These are phyloP conservation scores for Petrocephalus zakoni DNA, from an alignment of 2,113 vertebrate genomes.

Conservation along the genomic window DNA sequence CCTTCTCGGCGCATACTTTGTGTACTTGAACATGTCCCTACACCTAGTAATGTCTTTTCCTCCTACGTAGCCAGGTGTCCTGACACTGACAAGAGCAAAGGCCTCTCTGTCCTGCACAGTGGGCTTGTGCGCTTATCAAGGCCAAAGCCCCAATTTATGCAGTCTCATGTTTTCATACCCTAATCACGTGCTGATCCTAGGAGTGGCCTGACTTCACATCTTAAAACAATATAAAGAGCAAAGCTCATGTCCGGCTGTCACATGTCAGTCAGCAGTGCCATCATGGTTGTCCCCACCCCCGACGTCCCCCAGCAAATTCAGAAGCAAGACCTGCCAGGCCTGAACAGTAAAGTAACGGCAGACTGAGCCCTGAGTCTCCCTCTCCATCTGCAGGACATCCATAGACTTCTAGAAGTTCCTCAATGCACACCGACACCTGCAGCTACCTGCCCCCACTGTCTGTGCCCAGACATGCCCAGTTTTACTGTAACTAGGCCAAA, in stretches of 20 bases:
- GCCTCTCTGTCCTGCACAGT: background rate
- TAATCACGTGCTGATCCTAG: background rate
- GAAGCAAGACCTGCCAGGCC: background rate
- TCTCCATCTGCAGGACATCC: background rate
- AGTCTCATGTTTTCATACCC: background rate
- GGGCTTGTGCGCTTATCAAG: background rate
- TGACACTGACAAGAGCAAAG: background rate
- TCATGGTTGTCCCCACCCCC: background rate
- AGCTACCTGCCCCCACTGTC: background rate
- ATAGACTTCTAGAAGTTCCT: background rate
- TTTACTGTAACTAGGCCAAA: too few relatives aligned
- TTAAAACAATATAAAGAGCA: background rate
- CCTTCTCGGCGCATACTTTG: background rate
- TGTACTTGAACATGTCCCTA: background rate
- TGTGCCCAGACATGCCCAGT: too few relatives aligned
- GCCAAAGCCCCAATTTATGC: background rate
- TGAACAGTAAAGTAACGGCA: background rate
- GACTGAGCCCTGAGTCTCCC: background rate
- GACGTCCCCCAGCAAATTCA: background rate
- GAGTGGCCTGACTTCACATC: background rate
- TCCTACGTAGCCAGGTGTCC: background rate
- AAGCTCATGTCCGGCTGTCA: background rate
- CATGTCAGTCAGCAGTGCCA: background rate
- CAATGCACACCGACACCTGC: background rate
- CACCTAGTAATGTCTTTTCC: background rate